These are phyloP conservation scores for Heliconius nattereri DNA, from an alignment of 1,140 invertebrate species.

Conservation along the genomic window DNA sequence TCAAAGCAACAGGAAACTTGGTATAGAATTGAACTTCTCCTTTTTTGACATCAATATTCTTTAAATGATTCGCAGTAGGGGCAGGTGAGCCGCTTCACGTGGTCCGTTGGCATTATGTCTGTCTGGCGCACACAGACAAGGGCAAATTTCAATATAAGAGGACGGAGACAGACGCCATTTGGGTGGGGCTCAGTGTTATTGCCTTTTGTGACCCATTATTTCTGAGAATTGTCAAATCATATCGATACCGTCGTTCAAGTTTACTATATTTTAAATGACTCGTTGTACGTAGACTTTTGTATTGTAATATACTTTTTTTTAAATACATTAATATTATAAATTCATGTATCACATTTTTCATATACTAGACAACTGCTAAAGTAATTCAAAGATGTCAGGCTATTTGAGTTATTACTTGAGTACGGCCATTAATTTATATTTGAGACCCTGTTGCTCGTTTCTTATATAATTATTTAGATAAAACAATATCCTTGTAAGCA, in stretches of 20 bases:
- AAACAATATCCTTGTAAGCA: neutral
- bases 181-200: conserved; percentile 33
- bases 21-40: neutral
- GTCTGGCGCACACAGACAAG: conserved; percentile 47
- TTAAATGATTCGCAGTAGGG: conserved; percentile 25
- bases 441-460: no score
- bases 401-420: no score
- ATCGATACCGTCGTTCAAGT: neutral
- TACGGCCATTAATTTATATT: no score
- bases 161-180: conserved; percentile 40
- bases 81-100: conserved; percentile 40
- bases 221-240: conserved; percentile 25
- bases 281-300: no score
- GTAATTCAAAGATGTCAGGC: no score
- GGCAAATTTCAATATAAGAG: conserved; percentile 48
- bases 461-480: neutral
- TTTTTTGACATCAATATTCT: conserved; percentile 31
- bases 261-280: no score
- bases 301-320: no score
- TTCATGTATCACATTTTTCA: no score
- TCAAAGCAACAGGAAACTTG: neutral
- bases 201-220: conserved; percentile 39
- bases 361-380: no score
- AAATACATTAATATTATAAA: no score
- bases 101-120: conserved; percentile 39